Base-by-base conservation (phyloP, 1,140 invertebrate species). In the Drosophila elegans region DNA sequence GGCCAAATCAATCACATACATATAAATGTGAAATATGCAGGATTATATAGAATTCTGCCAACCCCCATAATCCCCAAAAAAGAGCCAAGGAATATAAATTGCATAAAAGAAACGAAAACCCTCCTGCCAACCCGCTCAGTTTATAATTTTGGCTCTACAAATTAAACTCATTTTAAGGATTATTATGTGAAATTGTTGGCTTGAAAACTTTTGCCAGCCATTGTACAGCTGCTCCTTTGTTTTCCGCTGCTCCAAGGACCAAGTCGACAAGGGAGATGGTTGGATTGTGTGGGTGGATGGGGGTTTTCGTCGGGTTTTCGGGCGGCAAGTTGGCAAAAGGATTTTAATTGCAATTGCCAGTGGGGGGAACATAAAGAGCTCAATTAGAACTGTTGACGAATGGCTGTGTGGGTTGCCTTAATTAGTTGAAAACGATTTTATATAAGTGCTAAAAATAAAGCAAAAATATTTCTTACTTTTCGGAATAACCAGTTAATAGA, bases 91-190 rank as follows among this genome's bases (percentile, higher is more conserved):
- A 66, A 64, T 64, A 49, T 69, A 57, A 69, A 56, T 41, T 55
- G 34, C 67, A 41, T 29, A 36, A 49, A 53, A 41, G 55, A 39
- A 48, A 52, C 29, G 45, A 49, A 25, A 25, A 12, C 44, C 44
- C 44, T 27, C 21, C 42, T 38, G 55, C 55, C n/a, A 41, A n/a
- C 41, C 52, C 32, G 3, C 51, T 46, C 60, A 60, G 59, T 21
- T 68, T 66, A 79, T 78, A 90, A 88, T 86, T 86, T 36, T 80
- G 57, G 75, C 68, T 90, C 78, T 81, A 91, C 88, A 91, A 91
- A 91, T 91, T 91, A 91, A 91, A 78, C 88, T 91, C 80, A 91
- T 91, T 91, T 91, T 91, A 78, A 83, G 88, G 82, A 91, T 91
- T 91, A 91, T 91, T 88, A 88, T 91, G 69, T 73, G 72, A 88